Conservation (phyloP, 2,113 vertebrate species). For the Dromaius novaehollandiae region DNA sequence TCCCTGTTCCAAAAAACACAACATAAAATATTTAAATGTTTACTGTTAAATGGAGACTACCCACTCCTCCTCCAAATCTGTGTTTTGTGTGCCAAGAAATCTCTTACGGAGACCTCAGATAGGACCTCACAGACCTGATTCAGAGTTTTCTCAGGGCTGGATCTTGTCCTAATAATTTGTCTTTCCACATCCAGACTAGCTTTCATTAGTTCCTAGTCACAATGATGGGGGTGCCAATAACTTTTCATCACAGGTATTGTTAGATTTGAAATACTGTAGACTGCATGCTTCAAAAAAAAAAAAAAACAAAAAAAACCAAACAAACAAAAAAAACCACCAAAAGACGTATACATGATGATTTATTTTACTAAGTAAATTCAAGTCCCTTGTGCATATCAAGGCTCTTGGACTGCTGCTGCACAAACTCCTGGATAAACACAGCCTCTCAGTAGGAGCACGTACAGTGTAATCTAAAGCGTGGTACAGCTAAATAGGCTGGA, state of each 20-base stretch:
- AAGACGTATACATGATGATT: not conserved
- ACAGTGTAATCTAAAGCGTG: not conserved
- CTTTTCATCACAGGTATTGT: not conserved
- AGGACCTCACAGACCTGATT: not conserved
- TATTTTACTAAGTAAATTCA: not conserved
- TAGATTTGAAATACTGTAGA: not conserved
- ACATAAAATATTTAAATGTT: not conserved
- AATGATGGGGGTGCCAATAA: not conserved
- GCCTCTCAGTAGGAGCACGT: not conserved
- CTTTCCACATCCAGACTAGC: not conserved
- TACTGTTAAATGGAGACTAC: not conserved
- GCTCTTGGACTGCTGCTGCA: not conserved
- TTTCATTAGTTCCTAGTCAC: not conserved
- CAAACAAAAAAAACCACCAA: no score
- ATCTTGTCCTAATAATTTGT: not conserved
- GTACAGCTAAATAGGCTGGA: not conserved
- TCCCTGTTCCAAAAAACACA: not conserved
- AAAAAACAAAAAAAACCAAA: no score
- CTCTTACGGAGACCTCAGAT: not conserved
- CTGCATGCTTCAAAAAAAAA: not conserved
- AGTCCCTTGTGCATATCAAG: not conserved
- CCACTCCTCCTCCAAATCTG: not conserved
- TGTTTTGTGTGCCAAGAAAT: not conserved
- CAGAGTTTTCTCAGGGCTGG: not conserved
- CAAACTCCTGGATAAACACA: not conserved